Evolutionary conservation across 2,797 vertebrate species (phyloP).

Genomic region (Champsocephalus esox): DNA sequence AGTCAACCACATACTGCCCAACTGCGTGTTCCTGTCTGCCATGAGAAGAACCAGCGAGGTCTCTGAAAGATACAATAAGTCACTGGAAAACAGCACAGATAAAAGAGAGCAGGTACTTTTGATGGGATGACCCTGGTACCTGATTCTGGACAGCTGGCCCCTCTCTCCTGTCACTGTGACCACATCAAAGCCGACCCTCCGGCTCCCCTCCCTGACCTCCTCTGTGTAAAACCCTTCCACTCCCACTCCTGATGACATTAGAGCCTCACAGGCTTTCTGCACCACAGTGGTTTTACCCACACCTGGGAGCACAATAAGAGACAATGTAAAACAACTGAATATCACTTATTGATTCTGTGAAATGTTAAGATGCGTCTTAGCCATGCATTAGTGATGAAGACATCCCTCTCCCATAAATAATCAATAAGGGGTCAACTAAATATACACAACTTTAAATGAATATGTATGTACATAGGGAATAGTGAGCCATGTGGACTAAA

Average conservation of each 20-base stretch:
- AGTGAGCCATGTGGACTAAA: not conserved
- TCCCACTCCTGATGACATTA: slow-evolving; percentile 83
- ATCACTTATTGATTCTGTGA: not conserved
- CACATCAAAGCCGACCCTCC: slow-evolving; percentile 95
- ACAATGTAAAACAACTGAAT: not conserved
- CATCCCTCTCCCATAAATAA: not conserved
- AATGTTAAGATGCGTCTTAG: not conserved
- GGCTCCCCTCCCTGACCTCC: slow-evolving; percentile 91
- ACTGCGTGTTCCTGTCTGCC: slow-evolving; percentile 86
- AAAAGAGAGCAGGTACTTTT: slow-evolving; percentile 15
- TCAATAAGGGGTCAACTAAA: not conserved
- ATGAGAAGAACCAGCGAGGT: slow-evolving; percentile 54
- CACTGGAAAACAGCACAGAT: slow-evolving; percentile 38
- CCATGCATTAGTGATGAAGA: not conserved
- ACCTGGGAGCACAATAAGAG: slow-evolving; percentile 79
- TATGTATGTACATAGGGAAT: not conserved
- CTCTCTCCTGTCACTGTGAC: slow-evolving; percentile 91
- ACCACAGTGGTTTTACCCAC: slow-evolving; percentile 97
- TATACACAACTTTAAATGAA: not conserved
- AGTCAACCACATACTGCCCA: slow-evolving; percentile 93
- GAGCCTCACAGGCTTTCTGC: slow-evolving; percentile 88
- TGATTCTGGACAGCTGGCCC: slow-evolving; percentile 91
- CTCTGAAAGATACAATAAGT: slow-evolving; percentile 59
- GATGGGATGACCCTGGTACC: slow-evolving; percentile 80
- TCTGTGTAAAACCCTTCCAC: slow-evolving; percentile 95